phyloP scores from a whole-genome alignment of 2,888 invertebrate species.

The Cosmia trapezina region DNA sequence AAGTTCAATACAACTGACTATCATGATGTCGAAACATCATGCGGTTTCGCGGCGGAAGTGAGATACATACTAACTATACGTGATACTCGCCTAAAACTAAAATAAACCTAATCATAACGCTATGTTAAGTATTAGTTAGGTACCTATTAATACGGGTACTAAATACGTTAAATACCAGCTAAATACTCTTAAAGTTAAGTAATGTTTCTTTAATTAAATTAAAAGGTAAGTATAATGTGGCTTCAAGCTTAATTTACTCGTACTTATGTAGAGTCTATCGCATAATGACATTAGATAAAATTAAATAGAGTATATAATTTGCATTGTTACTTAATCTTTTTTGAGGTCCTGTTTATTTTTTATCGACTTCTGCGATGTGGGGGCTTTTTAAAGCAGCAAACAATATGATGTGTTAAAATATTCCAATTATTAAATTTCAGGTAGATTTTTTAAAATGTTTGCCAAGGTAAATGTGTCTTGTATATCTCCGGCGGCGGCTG shows the following conservation, averaged over 20 bases:
- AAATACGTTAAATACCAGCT: neutral
- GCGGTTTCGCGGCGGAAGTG: too few relatives aligned
- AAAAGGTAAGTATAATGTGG: constrained; percentile 7
- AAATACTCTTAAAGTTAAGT: too few relatives aligned
- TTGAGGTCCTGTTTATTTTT: neutral
- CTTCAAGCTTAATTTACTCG: constrained; percentile 10
- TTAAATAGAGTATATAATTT: neutral
- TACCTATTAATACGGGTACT: neutral
- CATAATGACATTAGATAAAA: neutral
- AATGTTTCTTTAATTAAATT: constrained; percentile 12
- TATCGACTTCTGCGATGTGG: neutral
- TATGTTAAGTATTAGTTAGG: neutral
- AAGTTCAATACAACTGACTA: too few relatives aligned
- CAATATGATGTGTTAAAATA: constrained; percentile 3
- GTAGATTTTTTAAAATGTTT: neutral
- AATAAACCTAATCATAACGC: constrained; percentile 2
- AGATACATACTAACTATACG: too few relatives aligned
- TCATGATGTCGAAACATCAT: too few relatives aligned
- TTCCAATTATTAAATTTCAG: neutral
- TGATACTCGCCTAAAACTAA: neutral
- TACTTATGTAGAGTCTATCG: too few relatives aligned
- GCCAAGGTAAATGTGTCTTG: neutral
- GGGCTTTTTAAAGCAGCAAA: neutral
- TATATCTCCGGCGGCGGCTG: neutral
- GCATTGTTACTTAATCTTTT: neutral